Evolutionary conservation across 2,888 invertebrate species (phyloP), one percentile per base, ranked within the genome.

Genomic region (Pristionchus entomophagus): DNA sequence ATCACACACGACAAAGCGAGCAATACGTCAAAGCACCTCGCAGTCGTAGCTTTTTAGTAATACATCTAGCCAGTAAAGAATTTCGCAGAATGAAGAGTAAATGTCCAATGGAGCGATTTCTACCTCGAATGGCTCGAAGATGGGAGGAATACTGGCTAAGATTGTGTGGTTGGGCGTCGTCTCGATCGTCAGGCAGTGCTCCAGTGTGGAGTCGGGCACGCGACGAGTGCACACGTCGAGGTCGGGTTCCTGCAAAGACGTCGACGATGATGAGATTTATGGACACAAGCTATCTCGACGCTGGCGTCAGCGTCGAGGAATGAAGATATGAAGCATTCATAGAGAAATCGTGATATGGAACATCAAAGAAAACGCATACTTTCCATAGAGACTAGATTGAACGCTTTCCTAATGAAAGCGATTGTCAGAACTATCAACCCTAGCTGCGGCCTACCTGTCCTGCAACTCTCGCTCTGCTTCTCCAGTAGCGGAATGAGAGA

Each of bases 111-210:
- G n/a, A n/a, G n/a, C n/a, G n/a, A n/a, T n/a, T n/a, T n/a, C n/a
- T n/a, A 90, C 91, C 86, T 89, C 88, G 86, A 91, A 91, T 38
- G 91, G 90, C 41, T 90, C 89, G 65, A 88, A 82, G 45, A 90
- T 86, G 53, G 91, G 89, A 14, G 91, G 91, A 77, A 91, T 90
- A 49, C 88, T 88, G 56, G 90, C 89, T 22, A 90, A 87, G 65
- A 91, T 88, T 59, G 89, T 90, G 73, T 91, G 89, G 85, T 90
- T 90, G 56, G 85, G 87, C 19, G 90, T 89, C 1, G 89, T 88
- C 32, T 87, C 84, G 41, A 91, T 88, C 8, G 90, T 90, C 85
- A 90, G 88, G 81, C 91, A 91, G 53, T 90, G 89, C 41, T 90
- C 89, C 56, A 91, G 85, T 14, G 80, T 86, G 14, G 86, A 83